phyloP scores from a whole-genome alignment of 2,797 vertebrate genomes.

The Atherinosoma microstoma region DNA sequence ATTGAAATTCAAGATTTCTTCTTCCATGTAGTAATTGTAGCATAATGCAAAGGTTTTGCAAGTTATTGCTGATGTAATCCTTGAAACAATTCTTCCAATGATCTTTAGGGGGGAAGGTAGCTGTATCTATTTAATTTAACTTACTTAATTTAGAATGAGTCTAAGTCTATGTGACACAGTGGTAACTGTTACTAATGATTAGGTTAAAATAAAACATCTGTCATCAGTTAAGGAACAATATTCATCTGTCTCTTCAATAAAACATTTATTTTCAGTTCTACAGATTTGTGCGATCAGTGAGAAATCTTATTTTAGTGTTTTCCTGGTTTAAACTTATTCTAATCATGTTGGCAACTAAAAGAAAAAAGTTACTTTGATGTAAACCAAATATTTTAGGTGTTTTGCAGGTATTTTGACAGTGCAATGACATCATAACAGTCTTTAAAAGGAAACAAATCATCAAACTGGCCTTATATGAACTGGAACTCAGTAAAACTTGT shows the following conservation, averaged over 20 bases:
- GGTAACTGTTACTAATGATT: not conserved
- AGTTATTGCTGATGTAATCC: not conserved
- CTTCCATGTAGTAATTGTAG: not conserved
- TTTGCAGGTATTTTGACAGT: slow-evolving; percentile 7
- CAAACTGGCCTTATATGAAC: slow-evolving; percentile 41
- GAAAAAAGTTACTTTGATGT: slow-evolving; percentile 11
- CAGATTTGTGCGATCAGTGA: slow-evolving; percentile 9
- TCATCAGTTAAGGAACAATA: not conserved
- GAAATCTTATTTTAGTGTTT: slow-evolving; percentile 1
- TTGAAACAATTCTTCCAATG: not conserved
- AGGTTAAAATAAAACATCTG: not conserved
- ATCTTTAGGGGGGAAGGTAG: not conserved
- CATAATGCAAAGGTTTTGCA: not conserved
- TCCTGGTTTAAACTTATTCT: slow-evolving; percentile 1
- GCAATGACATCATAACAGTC: slow-evolving; percentile 59
- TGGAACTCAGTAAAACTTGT: slow-evolving; percentile 46
- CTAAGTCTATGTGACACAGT: not conserved
- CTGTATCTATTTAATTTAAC: not conserved
- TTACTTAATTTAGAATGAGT: not conserved
- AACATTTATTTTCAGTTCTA: not conserved
- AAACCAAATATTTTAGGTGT: slow-evolving; percentile 17
- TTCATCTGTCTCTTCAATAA: not conserved
- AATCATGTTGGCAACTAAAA: not conserved
- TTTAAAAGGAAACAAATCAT: slow-evolving; percentile 50
- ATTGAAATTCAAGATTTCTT: too few relatives aligned